Evolutionary conservation across 2,113 vertebrate species (phyloP), one percentile per base, ranked within the genome.

Genomic region (Takifugu bimaculatus): DNA sequence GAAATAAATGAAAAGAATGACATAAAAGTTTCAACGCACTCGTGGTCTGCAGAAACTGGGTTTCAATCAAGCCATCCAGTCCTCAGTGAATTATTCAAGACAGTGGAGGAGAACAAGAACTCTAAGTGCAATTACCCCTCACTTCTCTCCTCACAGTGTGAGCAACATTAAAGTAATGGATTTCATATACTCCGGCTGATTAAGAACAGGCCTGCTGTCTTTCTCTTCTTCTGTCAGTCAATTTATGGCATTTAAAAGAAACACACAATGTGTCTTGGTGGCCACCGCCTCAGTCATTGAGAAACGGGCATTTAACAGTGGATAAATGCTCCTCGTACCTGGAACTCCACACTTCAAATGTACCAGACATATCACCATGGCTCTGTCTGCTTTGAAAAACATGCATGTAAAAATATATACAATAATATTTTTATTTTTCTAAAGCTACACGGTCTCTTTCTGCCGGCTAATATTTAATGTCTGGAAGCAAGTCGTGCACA

Each of bases 1-100:
- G 43, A 12, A 53, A 52, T 50, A 57, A 35, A 61, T 29, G 12
- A 29, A 39, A 74, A 68, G 13, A 56, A 78, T 65, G 72, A 65
- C 79, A 80, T 85, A 54, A 76, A 81, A 79, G 69, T 80, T 82
- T 60, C 72, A 82, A 71, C 57, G 64, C 63, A 59, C 67, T 63
- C 5, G 9, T 45, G 69, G 74, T 79, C 71, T 73, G 57, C 14
- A 13, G 66, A 75, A 64, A 77, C 26, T 10, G 60, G 61, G 74
- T 81, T 81, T 75, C 79, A 82, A 75, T 82, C 80, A 63, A 80
- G 67, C 65, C 65, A 74, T 70, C 57, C 57, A 80, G 77, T 57
- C 69, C 47, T 74, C 59, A 13, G 73, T 89, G 78, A 91, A 91
- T 90, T 87, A 91, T 90, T 90, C 75, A 91, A 72, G 77, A 88